Evolutionary conservation across 2,888 invertebrate species (phyloP).

Genomic region (Conops quadrifasciatus): DNA sequence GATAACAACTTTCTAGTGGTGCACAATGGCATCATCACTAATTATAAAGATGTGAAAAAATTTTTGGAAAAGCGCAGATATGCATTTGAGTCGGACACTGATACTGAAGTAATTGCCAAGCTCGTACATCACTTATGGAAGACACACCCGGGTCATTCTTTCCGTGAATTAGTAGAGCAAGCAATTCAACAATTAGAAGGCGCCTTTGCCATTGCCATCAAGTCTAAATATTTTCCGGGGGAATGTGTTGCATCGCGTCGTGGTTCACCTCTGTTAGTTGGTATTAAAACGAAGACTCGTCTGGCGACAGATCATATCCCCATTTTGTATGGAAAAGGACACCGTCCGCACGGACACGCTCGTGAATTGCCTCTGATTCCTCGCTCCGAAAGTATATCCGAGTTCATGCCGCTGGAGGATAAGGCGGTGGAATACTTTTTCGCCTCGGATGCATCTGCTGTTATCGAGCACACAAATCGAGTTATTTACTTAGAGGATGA

Average conservation of each 20-base stretch:
- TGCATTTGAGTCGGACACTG: constrained; percentile 96
- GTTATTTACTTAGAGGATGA: constrained; percentile 98
- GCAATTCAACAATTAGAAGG: constrained; percentile 98
- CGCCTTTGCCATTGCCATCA: constrained; percentile 97
- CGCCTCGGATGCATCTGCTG: constrained; percentile 98
- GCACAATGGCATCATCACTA: constrained; percentile 97
- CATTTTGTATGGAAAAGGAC: constrained; percentile 93
- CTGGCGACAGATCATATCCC: constrained; percentile 98
- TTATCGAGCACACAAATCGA: constrained; percentile 98
- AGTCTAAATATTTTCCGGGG: constrained; percentile 94
- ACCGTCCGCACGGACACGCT: too few relatives aligned
- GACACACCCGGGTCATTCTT: constrained; percentile 87
- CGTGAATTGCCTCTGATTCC: too few relatives aligned
- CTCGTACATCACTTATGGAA: constrained; percentile 91
- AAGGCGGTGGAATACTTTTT: constrained; percentile 98
- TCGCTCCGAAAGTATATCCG: constrained; percentile 86
- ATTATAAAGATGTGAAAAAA: constrained; percentile 93
- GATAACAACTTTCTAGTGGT: constrained; percentile 89
- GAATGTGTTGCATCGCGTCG: constrained; percentile 96
- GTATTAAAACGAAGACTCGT: constrained; percentile 94
- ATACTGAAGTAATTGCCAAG: constrained; percentile 98
- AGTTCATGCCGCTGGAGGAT: constrained; percentile 90
- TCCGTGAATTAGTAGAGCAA: constrained; percentile 95
- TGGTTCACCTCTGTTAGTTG: constrained; percentile 96
- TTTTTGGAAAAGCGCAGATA: constrained; percentile 92